Percentiles rank a stretch among this genome's conserved stretches.
phyloP scores from a whole-genome alignment of 2,888 invertebrate species.

The Pseudoips prasinana region DNA sequence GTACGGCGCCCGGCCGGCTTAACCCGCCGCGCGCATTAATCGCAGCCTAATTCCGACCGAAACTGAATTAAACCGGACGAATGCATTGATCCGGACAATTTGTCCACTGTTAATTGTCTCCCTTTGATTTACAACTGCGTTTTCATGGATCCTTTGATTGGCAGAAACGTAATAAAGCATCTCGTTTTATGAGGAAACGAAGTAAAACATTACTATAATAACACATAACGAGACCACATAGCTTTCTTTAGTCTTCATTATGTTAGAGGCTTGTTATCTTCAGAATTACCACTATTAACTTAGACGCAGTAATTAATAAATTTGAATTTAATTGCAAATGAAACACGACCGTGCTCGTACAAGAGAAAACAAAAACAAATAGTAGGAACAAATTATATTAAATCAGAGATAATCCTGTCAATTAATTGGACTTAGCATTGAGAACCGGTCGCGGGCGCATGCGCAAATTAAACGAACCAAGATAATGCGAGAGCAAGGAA shows the following conservation, averaged over 20 bases:
- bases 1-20: constrained; percentile 57
- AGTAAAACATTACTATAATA: too few relatives aligned
- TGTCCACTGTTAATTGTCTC: constrained; percentile 70
- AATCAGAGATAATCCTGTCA: constrained; percentile 81
- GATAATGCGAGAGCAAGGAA: constrained; percentile 56
- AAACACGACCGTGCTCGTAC: constrained; percentile 47
- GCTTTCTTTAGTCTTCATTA: background rate
- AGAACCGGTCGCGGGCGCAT: constrained; percentile 73
- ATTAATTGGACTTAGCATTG: constrained; percentile 79
- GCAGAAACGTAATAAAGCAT: too few relatives aligned
- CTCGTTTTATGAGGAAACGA: too few relatives aligned
- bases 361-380: constrained; percentile 73
- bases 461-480: constrained; percentile 65
- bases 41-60: constrained; percentile 77
- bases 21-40: constrained; percentile 75
- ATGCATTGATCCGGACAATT: constrained; percentile 78
- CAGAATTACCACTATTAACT: constrained; percentile 24
- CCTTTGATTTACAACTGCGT: constrained; percentile 50
- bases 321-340: constrained; percentile 46
- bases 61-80: constrained; percentile 79
- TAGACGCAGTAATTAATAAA: constrained; percentile 35
- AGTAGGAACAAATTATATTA: constrained; percentile 76
- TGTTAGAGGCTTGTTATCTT: constrained; percentile 21
- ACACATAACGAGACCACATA: too few relatives aligned
- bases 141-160: constrained; percentile 9